Evolutionary conservation across 2,888 invertebrate species (phyloP), one percentile per base, ranked within the genome.

Genomic region (Aphodius sticticus): DNA sequence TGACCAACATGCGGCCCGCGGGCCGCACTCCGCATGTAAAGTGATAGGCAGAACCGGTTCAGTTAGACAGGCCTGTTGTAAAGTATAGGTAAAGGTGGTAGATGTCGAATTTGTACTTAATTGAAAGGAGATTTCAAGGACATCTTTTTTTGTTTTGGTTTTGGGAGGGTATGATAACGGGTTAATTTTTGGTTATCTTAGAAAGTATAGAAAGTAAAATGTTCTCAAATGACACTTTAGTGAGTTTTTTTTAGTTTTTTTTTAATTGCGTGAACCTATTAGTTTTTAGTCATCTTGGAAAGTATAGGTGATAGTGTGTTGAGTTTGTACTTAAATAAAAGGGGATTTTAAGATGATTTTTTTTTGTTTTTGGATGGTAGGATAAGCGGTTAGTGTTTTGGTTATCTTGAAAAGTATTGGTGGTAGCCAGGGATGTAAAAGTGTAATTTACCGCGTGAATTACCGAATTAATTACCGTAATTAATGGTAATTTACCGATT

Each of bases 331-430:
- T 53, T 12, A 53, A 53, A 53, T 53, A 5, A 53, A 53, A 53
- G 53, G 12, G 6, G 53, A 53, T 53, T 53, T 53, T 5, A 5
- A 53, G 53, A 7, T 9, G 6, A 53, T 53, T 53, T 12, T 38
- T 16, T 70, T 26, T 74, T 74, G 74, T 74, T 74, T 74, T 78
- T 75, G 15, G 26, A 26, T 1, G 26, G 53, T 53, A 53, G 1
- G 53, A 53, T 53, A 53, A 53, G 2, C 53, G 53, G 53, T 53
- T 53, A 53, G 26, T 53, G 38, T 53, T 53, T 53, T 53, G 6
- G 53, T 53, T 53, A 53, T 53, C 53, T 53, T 53, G 6, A 12
- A 53, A 53, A 53, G 53, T 5, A n/a, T n/a, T n/a, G n/a, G n/a
- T n/a, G n/a, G n/a, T n/a, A n/a, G n/a, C n/a, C n/a, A n/a, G n/a